Percentiles rank a stretch among this genome's conserved stretches.
These are phyloP conservation scores for Masticophis lateralis DNA, from an alignment of 2,797 vertebrate genomes.

Conservation along the genomic window DNA sequence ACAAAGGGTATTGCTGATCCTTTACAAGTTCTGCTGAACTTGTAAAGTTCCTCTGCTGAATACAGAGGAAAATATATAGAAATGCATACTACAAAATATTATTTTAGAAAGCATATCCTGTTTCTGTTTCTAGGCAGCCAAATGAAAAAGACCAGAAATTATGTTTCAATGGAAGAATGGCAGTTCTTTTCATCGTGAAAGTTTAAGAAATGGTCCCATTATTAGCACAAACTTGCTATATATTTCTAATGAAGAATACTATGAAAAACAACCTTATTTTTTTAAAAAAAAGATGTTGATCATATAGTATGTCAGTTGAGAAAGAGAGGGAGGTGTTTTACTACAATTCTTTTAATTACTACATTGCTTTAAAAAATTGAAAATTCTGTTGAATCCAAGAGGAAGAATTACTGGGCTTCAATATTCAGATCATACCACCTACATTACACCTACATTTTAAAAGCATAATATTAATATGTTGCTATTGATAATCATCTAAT, in stretches of 20 bases:
- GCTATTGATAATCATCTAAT: neutral
- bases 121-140: conserved; percentile 54
- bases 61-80: neutral
- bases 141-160: conserved; percentile 43
- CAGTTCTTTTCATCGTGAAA: neutral
- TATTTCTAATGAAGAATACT: neutral
- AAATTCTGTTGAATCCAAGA: neutral
- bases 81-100: conserved; percentile 33
- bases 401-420: neutral
- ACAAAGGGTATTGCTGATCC: conserved; percentile 48
- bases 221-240: neutral
- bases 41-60: too few relatives aligned
- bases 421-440: neutral
- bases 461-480: neutral
- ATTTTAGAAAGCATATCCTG: conserved; percentile 60
- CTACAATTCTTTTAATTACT: neutral
- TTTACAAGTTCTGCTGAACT: conserved; percentile 22
- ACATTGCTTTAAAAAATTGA: neutral
- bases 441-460: neutral
- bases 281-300: neutral
- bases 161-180: neutral
- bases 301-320: neutral
- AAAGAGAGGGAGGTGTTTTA: neutral
- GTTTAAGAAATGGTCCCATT: neutral
- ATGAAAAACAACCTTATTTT: neutral